Conservation (phyloP, 1,140 invertebrate genomes). For the Polypedilum vanderplanki region DNA sequence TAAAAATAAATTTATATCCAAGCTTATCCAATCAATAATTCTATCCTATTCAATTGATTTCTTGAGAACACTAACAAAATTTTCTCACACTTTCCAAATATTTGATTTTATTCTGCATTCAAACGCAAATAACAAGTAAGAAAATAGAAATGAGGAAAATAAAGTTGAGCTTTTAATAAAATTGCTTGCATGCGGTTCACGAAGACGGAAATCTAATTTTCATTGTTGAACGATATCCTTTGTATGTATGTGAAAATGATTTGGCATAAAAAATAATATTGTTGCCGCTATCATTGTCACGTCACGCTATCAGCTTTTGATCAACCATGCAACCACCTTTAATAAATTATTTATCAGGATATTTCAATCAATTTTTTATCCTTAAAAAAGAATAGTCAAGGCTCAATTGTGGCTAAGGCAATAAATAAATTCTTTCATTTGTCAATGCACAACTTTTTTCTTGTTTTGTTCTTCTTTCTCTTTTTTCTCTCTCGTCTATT, state of each 20-base stretch:
- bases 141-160: no score
- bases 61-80: no score
- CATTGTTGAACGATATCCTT: not conserved
- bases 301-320: not conserved
- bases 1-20: no score
- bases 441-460: not conserved
- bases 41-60: no score
- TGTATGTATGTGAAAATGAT: not conserved
- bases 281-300: not conserved
- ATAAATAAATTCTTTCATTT: not conserved
- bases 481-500: not conserved
- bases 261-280: not conserved
- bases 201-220: slow-evolving; percentile 5
- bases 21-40: no score
- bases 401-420: not conserved
- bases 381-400: not conserved
- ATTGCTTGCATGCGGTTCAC: slow-evolving; percentile 10
- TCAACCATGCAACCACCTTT: not conserved
- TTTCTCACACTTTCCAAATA: no score
- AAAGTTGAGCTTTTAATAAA: not conserved
- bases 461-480: not conserved
- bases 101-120: no score
- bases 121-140: no score
- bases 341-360: not conserved
- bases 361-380: slow-evolving; percentile 1